Evolutionary conservation across 2,113 vertebrate species (phyloP).

Genomic region (Lates calcarifer): DNA sequence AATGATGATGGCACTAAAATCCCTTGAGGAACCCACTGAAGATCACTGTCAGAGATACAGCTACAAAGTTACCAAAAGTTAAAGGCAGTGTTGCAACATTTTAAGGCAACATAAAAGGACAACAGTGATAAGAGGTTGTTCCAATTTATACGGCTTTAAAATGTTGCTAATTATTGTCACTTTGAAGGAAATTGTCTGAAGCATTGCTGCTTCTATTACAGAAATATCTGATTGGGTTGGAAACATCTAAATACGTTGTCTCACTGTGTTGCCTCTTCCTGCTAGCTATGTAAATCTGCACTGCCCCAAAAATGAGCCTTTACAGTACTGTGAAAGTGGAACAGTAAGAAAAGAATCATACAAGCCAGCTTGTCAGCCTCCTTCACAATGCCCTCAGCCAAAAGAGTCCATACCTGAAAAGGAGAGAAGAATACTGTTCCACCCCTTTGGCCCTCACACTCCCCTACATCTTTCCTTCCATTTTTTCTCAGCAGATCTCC

Average conservation of each 20-base stretch:
- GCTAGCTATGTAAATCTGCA: background rate
- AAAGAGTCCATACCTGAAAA: constrained; percentile 24
- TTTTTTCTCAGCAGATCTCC: constrained; percentile 16
- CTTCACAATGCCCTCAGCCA: constrained; percentile 39
- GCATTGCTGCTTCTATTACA: constrained; percentile 6
- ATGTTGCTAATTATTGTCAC: background rate
- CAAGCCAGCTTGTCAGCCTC: constrained; percentile 77
- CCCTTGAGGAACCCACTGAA: constrained; percentile 2
- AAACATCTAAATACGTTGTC: background rate
- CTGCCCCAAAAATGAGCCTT: constrained; percentile 15
- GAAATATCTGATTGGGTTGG: background rate
- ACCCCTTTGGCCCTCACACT: background rate
- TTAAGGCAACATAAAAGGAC: background rate
- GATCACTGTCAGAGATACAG: constrained; percentile 26
- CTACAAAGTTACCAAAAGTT: constrained; percentile 13
- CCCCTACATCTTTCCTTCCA: background rate
- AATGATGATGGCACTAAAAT: constrained; percentile 21
- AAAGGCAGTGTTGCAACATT: constrained; percentile 22
- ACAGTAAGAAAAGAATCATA: constrained; percentile 63
- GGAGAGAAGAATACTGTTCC: constrained; percentile 13
- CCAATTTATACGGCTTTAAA: background rate
- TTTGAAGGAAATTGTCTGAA: constrained; percentile 14
- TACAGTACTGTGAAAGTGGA: constrained; percentile 69
- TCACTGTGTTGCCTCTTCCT: background rate
- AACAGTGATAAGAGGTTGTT: background rate